A percentile compares a stretch with the other conserved stretches of the same genome.
Evolutionary conservation across 2,888 invertebrate species (phyloP).

Genomic region (Phasia obesa): DNA sequence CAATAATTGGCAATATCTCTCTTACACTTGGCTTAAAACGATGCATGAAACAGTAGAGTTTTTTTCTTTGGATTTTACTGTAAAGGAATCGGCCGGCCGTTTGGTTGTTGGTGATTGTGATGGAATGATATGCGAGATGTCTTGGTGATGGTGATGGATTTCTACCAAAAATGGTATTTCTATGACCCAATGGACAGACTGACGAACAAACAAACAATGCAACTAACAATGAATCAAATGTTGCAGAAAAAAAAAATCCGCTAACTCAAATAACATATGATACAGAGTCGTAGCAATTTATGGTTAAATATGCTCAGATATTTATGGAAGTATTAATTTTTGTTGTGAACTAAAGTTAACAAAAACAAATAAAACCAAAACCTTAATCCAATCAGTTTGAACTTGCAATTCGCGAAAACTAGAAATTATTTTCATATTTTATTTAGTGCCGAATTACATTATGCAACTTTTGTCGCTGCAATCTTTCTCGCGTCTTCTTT

Average conservation of each 20-base stretch:
- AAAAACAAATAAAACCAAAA: too few relatives aligned
- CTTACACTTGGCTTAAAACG: background rate
- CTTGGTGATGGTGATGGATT: constrained; percentile 66
- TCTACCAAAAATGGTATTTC: constrained; percentile 65
- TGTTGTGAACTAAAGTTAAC: too few relatives aligned
- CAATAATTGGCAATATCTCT: constrained; percentile 62
- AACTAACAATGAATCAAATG: constrained; percentile 32
- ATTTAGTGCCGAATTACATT: too few relatives aligned
- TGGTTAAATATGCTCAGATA: background rate
- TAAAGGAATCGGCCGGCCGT: background rate
- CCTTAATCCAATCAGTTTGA: too few relatives aligned
- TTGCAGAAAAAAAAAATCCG: constrained; percentile 1
- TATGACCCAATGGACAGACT: constrained; percentile 53
- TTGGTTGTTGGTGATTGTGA: constrained; percentile 47
- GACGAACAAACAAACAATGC: constrained; percentile 4
- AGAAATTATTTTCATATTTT: too few relatives aligned
- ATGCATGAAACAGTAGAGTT: too few relatives aligned
- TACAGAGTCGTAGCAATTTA: constrained; percentile 15
- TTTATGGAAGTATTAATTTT: too few relatives aligned
- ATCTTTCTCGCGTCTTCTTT: too few relatives aligned
- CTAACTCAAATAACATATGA: constrained; percentile 21
- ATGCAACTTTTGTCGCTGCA: too few relatives aligned
- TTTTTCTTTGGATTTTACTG: background rate
- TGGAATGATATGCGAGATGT: constrained; percentile 56
- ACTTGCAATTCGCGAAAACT: too few relatives aligned